Percentiles rank a stretch among this genome's conserved stretches.
These are phyloP conservation scores for Agelastica alni DNA, from an alignment of 2,888 invertebrate species.

Conservation along the genomic window DNA sequence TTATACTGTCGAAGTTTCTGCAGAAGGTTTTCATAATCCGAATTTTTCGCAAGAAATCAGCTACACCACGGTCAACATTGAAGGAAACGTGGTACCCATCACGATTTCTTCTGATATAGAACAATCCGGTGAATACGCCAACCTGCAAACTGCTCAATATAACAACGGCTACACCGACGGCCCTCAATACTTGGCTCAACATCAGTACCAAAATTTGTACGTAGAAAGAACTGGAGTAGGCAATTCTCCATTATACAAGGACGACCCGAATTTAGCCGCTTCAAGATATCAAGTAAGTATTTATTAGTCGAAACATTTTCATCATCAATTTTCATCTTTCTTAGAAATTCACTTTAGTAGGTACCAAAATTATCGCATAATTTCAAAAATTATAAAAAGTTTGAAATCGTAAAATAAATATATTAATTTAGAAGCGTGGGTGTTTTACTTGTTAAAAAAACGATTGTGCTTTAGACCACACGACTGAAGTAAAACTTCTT, in stretches of 20 bases:
- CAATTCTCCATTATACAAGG: conserved; percentile 63
- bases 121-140: conserved; percentile 63
- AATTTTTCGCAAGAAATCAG: conserved; percentile 30
- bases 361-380: too few species aligned
- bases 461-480: too few species aligned
- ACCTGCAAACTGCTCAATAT: conserved; percentile 66
- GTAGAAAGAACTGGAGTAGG: conserved; percentile 46
- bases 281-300: conserved; percentile 54
- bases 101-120: conserved; percentile 31
- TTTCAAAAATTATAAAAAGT: too few species aligned
- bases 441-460: too few species aligned
- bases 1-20: conserved; percentile 23
- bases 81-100: conserved; percentile 32
- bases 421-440: too few species aligned
- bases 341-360: too few species aligned
- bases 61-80: conserved; percentile 31
- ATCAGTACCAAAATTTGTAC: conserved; percentile 44
- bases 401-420: too few species aligned
- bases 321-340: too few species aligned
- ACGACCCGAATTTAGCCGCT: conserved; percentile 71
- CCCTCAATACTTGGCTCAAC: conserved; percentile 44
- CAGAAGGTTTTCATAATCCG: conserved; percentile 17
- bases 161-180: conserved; percentile 44
- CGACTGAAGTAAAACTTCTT: too few species aligned
- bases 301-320: too few species aligned